Base-by-base conservation (phyloP, 2,113 vertebrate species). In the Lonchura striata region DNA sequence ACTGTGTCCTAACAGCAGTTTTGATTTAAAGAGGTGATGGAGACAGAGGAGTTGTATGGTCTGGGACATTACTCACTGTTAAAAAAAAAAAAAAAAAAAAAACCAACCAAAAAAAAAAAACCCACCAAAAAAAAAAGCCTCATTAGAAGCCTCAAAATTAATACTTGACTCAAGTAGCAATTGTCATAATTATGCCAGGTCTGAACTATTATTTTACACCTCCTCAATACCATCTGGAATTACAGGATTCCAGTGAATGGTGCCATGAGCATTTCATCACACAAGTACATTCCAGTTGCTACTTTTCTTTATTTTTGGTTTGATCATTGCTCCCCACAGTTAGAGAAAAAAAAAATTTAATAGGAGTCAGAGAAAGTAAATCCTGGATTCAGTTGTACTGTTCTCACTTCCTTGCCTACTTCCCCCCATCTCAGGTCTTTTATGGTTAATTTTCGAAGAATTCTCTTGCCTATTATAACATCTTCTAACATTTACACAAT, bases 1-100 rank as follows among this genome's bases (percentile, higher is more conserved):
- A 85, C 80, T 87, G 52, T 90, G 90, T 96, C 94, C 92, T 91
- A 97, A 97, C 74, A 93, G 95, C 88, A 97, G 92, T 93, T 92
- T 91, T 95, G 81, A 96, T 97, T 74, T 94, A 31, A 94, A 93
- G 87, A 94, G 72, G 44, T 95, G 94, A 83, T 83, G 83, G 93
- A 97, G 95, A 91, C 95, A 82, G 52, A 87, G 68, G 61, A 81
- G 70, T 93, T 96, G 28, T 75, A 64, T 86, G 86, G 65, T 84
- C 60, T 91, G 69, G 39, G 80, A 82, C 12, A 86, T 93, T 70
- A 90, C 94, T 97, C 91, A 92, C 59, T 84, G 47, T 37, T 80
- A 13, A 47, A 42, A 63, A 35, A 53, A 77, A n/a, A 61, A 50
- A 70, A 37, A 82, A 21, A 23, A 19, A n/a, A n/a, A n/a, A n/a